Conservation (phyloP, 1,140 invertebrate genomes). For the Brachionus calyciflorus region DNA sequence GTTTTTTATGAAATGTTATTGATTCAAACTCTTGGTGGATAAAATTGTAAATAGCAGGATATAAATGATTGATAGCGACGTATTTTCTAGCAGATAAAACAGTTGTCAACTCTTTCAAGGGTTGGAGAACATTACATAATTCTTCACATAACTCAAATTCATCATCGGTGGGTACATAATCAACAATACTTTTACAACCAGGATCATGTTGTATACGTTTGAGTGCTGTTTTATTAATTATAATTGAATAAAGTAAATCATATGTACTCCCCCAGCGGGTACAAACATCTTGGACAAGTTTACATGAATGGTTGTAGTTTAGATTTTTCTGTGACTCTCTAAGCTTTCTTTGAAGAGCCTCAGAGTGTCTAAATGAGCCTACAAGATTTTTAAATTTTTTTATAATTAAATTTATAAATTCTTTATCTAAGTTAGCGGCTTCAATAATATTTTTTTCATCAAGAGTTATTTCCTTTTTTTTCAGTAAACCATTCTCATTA, state of each 20-base stretch:
- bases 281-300: constrained; percentile 31
- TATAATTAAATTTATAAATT: too few relatives aligned
- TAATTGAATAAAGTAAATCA: constrained; percentile 17
- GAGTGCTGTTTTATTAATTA: constrained; percentile 15
- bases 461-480: constrained; percentile 7
- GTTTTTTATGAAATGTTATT: neutral
- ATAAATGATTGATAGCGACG: constrained; percentile 20
- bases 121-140: neutral
- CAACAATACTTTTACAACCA: neutral
- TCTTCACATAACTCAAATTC: constrained; percentile 1
- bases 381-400: too few relatives aligned
- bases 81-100: neutral
- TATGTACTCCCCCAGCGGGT: constrained; percentile 2
- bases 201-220: constrained; percentile 8
- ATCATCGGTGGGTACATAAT: constrained; percentile 4
- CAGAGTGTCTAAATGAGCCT: too few relatives aligned
- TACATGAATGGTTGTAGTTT: neutral
- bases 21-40: constrained; percentile 23
- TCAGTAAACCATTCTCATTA: constrained; percentile 10
- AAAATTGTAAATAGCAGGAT: constrained; percentile 31
- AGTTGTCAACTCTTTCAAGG: constrained; percentile 17
- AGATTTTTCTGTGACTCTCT: neutral
- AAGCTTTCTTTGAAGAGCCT: constrained; percentile 25
- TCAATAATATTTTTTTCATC: constrained; percentile 1
- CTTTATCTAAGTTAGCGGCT: too few relatives aligned